Base-by-base conservation (phyloP, 2,797 vertebrate genomes). In the Dendrocincla fuliginosa region DNA sequence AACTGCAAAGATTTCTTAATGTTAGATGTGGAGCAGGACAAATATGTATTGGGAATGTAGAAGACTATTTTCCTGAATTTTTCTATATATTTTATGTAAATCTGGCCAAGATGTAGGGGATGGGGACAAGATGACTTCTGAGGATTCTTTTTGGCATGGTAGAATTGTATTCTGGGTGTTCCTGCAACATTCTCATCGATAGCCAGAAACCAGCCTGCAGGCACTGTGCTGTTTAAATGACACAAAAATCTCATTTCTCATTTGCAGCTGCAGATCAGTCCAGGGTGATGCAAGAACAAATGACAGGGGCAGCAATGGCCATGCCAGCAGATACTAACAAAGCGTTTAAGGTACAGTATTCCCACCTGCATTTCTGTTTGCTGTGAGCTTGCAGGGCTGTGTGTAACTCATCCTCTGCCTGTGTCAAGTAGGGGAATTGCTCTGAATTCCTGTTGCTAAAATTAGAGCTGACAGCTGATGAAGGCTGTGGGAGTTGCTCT, bases 291-390 rank as follows among this genome's bases (percentile, higher is more conserved):
- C 99, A 99, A 96, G 99, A 99, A 92, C 99, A 99, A 97, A 99
- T 99, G 99, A 99, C 99, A 6, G 99, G 99, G 22, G 99, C 99
- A 46, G 99, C 99, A 59, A 99, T 99, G 99, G 99, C 99, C 85
- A 99, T 99, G 99, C 99, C 99, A 47, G 99, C 99, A 63, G 99
- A 99, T 69, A 99, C 99, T 76, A 99, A 99, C 97, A 99, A 99
- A 98, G 99, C 99, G 46, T 99, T 99, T 95, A 99, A 99, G 99
- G 99, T 99, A 96, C 71, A 23, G 82, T 89, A 55, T 75, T 92
- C 16, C 56, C 42, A 78, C 47, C 39, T 64, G 33, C 53, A 12
- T 7, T 56, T 39, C 50, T 35, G 2, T n/a, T 64, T 32, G 30
- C 37, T 80, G 37, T 49, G 42, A 63, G 17, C 20, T 23, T 64